Conservation (phyloP, 2,113 vertebrate species). For the Eclectus roratus region DNA sequence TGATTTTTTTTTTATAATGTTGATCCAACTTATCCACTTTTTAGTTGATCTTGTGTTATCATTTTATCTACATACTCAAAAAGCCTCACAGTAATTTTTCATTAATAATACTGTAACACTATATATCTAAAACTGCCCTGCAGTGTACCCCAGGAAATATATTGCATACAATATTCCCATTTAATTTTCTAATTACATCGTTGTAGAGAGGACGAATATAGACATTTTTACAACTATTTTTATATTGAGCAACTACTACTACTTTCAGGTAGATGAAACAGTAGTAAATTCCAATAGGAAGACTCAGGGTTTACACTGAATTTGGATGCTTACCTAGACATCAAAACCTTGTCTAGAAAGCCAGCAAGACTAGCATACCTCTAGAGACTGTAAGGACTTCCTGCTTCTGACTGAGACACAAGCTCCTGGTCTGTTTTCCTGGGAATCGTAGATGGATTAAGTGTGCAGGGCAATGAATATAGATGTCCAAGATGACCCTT, state of each 20-base stretch:
- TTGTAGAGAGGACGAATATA: accelerated
- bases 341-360: background rate
- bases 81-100: background rate
- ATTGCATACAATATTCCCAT: background rate
- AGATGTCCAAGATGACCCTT: background rate
- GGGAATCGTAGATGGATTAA: background rate
- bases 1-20: background rate
- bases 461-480: background rate
- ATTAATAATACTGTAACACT: background rate
- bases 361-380: background rate
- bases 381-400: background rate
- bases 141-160: background rate
- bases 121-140: background rate
- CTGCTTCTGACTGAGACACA: background rate
- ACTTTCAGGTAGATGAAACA: background rate
- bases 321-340: background rate
- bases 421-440: background rate
- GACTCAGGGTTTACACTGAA: background rate
- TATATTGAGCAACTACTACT: background rate
- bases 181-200: background rate
- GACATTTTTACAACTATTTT: background rate
- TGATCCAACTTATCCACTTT: background rate
- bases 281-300: background rate
- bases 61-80: background rate
- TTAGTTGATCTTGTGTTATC: background rate